Percentiles rank a stretch among this genome's conserved stretches.
Evolutionary conservation across 1,140 invertebrate genomes (phyloP).

Genomic region (Sminthurides bifidus): DNA sequence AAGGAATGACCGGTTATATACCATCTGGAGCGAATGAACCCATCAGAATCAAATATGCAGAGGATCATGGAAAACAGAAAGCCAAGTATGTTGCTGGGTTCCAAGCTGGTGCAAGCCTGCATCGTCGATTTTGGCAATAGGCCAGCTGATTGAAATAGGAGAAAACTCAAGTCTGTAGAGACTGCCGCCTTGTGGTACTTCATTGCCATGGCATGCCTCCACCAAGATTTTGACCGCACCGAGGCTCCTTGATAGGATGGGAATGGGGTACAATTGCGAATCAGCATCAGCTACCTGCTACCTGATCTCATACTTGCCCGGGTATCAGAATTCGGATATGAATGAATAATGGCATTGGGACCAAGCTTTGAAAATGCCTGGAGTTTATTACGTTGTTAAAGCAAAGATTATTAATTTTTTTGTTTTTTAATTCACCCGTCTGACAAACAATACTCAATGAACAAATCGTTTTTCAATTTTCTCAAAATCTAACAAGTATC

Average conservation of each 20-base stretch:
- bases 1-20: constrained; percentile 67
- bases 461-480: background rate
- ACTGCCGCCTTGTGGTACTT: too few species aligned
- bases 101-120: constrained; percentile 1
- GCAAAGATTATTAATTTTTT: background rate
- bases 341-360: too few species aligned
- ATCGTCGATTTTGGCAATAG: too few species aligned
- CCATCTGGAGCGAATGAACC: constrained; percentile 71
- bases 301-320: too few species aligned
- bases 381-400: background rate
- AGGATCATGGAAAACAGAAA: constrained; percentile 85
- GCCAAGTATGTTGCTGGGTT: constrained; percentile 47
- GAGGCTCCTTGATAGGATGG: too few species aligned
- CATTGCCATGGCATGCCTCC: too few species aligned
- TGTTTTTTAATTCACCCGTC: background rate
- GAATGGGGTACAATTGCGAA: background rate
- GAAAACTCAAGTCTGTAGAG: background rate
- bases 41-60: constrained; percentile 77
- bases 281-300: background rate
- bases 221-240: too few species aligned
- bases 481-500: too few species aligned
- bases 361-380: too few species aligned
- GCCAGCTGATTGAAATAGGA: too few species aligned
- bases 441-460: background rate
- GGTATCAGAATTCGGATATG: too few species aligned